Conservation (phyloP, 2,113 vertebrate species). For the Coreoperca whiteheadi region DNA sequence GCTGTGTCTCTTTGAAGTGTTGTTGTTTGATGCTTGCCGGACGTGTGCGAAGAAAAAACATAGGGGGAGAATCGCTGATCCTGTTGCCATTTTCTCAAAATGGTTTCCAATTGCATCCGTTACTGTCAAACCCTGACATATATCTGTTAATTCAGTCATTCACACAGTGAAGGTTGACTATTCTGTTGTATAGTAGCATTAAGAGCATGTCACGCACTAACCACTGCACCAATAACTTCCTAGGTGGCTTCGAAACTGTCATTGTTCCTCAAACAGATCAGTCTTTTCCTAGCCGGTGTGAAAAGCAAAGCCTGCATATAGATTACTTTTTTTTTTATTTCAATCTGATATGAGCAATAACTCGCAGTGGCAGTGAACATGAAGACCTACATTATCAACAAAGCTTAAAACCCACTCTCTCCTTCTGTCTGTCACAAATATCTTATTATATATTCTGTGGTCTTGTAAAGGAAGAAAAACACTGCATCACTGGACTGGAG, state of each 20-base stretch:
- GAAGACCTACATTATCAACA: not conserved
- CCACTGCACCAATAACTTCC: not conserved
- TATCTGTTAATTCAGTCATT: not conserved
- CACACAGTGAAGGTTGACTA: not conserved
- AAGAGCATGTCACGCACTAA: not conserved
- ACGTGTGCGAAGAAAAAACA: too few species aligned
- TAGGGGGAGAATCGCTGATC: too few species aligned
- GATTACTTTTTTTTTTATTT: not conserved
- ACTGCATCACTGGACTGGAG: conserved; percentile 9
- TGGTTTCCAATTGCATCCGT: too few species aligned
- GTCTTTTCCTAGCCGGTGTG: not conserved
- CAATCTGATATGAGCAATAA: not conserved
- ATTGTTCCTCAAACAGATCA: not conserved
- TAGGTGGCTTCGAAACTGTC: not conserved
- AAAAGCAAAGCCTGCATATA: not conserved
- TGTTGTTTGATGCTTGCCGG: too few species aligned
- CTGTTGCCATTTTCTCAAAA: too few species aligned
- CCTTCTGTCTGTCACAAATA: conserved; percentile 7
- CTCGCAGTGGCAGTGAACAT: not conserved
- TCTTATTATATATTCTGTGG: conserved; percentile 19
- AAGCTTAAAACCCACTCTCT: not conserved
- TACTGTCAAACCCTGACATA: too few species aligned
- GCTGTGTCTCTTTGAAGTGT: too few species aligned
- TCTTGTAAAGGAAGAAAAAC: not conserved
- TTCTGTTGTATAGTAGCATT: not conserved